A percentile compares a stretch with the other conserved stretches of the same genome.
phyloP scores from a whole-genome alignment of 2,113 vertebrate genomes.

The Xenopus laevis region DNA sequence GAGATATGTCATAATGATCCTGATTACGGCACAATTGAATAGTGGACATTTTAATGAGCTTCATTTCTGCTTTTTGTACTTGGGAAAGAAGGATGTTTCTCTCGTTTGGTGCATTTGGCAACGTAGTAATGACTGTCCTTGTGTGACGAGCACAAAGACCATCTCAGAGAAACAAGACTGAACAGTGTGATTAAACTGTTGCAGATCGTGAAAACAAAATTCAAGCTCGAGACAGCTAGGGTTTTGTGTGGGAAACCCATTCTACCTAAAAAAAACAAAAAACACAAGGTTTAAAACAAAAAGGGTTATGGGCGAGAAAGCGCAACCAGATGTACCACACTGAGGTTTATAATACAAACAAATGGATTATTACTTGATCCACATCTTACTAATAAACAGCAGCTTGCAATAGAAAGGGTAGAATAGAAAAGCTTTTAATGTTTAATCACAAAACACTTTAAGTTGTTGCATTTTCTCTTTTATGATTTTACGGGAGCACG shows the following conservation, averaged over 20 bases:
- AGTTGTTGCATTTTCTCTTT: not conserved
- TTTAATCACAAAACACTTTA: not conserved
- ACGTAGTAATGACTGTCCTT: not conserved
- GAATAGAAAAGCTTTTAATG: constrained; percentile 5
- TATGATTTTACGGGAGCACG: no score
- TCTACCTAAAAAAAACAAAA: not conserved
- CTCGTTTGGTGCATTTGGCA: not conserved
- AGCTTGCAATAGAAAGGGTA: constrained; percentile 6
- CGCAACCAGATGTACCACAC: not conserved
- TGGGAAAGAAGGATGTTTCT: not conserved
- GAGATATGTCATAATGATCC: no score
- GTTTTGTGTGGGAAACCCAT: not conserved
- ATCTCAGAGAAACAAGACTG: not conserved
- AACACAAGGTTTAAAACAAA: not conserved
- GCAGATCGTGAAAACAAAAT: not conserved
- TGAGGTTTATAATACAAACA: constrained; percentile 5
- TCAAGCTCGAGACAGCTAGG: not conserved
- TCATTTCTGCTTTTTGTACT: not conserved
- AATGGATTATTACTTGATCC: not conserved
- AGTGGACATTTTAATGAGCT: no score
- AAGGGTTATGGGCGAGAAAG: not conserved
- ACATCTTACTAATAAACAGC: not conserved
- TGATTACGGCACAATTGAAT: no score
- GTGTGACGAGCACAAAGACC: not conserved
- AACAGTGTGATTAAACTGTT: constrained; percentile 3